These are phyloP conservation scores for Allolobophora icterica DNA, from an alignment of 2,888 invertebrate species.

Conservation along the genomic window DNA sequence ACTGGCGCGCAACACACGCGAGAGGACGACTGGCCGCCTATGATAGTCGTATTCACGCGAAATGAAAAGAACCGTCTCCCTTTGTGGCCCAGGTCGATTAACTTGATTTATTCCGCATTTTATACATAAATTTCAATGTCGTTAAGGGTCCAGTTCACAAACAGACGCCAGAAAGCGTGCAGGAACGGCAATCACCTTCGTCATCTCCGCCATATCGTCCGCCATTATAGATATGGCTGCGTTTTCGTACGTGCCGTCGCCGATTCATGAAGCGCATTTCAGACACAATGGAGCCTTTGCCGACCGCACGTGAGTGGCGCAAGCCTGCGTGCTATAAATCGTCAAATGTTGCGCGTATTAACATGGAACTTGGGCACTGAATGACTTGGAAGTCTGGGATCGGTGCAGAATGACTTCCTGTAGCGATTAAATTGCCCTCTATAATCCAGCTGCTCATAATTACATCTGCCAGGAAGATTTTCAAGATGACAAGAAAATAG, in stretches of 20 bases:
- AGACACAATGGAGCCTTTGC: neutral
- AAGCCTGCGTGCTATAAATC: neutral
- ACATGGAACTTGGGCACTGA: neutral
- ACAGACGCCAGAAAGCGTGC: neutral
- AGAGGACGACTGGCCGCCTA: neutral
- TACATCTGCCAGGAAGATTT: neutral
- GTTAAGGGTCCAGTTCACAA: neutral
- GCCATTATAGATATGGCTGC: neutral
- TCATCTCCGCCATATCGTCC: neutral
- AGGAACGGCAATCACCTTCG: neutral
- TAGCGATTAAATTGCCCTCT: neutral
- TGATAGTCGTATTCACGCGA: neutral
- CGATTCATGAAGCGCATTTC: neutral
- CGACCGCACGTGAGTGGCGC: neutral
- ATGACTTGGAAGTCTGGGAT: neutral
- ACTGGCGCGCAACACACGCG: neutral
- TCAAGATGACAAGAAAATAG: neutral
- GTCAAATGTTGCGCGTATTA: neutral
- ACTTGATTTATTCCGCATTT: conserved; percentile 9
- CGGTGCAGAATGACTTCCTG: neutral
- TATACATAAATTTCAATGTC: conserved; percentile 17
- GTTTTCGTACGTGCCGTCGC: neutral
- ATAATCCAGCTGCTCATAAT: neutral
- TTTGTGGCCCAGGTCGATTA: neutral
- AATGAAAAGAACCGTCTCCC: neutral